Evolutionary conservation across 64 coral and sea anemone genomes (phyloP), one percentile per base, ranked within the genome.

Genomic region (Stichodactyla helianthus): DNA sequence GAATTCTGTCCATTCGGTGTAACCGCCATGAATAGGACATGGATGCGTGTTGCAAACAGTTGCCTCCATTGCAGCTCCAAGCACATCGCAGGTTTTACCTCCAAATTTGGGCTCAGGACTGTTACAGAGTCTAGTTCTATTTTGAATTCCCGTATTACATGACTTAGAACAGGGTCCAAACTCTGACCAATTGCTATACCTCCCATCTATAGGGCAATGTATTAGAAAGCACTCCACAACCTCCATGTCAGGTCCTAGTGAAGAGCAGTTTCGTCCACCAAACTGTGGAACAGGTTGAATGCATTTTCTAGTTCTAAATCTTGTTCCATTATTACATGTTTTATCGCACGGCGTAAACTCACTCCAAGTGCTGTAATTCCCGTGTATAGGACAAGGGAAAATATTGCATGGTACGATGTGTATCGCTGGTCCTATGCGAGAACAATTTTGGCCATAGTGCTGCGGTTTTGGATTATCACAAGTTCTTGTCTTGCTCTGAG

Each of bases 11-110:
- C 94, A 97, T 52, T 68, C 17, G 1, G 88, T 85, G 53, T 97
- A 97, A 10, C 74, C 91, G 10, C 94, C 94, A 44, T 93, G 51
- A 53, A 97, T 93, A 19, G 94, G 94, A 61, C 94, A 97, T 2
- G 84, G 91, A 11, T 93, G 52, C 51, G 85, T 85, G 52, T 93
- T 97, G 74, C 94, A 97, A 0, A 51, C 15, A 6, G 54, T 23
- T 56, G 28, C 71, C 65, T 97, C 83, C n/a, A 90, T 23, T 6
- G 28, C 26, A 51, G 60, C 55, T 80, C 94, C 17, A 92, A 78
- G 28, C 55, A 83, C 74, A 7, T 64, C 54, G 55, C 94, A 97
- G 78, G 79, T 54, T 6, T 53, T 87, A 3, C 94, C 94, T 57
- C 91, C 94, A 58, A 90, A 61, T 51, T 82, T 51, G 78, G 88